phyloP scores from a whole-genome alignment of 2,888 invertebrate species.

The Harmothoe impar region DNA sequence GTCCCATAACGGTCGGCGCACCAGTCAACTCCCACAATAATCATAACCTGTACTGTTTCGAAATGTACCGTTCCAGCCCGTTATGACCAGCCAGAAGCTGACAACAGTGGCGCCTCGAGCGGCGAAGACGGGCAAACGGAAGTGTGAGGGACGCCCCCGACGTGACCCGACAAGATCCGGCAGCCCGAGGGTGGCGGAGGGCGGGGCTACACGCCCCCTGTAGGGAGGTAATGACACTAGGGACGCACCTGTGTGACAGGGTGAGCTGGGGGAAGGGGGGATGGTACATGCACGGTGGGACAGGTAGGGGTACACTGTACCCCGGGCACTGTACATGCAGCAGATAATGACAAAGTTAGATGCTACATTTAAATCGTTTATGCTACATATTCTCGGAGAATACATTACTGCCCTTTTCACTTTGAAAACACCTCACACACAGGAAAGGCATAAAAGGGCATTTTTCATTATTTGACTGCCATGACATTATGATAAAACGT shows the following conservation, averaged over 20 bases:
- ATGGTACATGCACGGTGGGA: not conserved
- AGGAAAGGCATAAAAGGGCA: too few relatives aligned
- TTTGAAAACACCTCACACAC: too few relatives aligned
- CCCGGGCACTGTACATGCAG: too few relatives aligned
- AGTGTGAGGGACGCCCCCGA: slow-evolving; percentile 51
- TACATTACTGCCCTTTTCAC: too few relatives aligned
- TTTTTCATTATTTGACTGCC: too few relatives aligned
- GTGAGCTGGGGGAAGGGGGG: not conserved
- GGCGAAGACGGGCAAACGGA: slow-evolving; percentile 40
- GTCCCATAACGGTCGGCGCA: not conserved
- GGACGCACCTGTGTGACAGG: slow-evolving; percentile 16
- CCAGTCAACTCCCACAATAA: not conserved
- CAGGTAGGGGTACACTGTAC: not conserved
- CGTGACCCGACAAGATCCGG: slow-evolving; percentile 47
- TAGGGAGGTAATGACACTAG: not conserved
- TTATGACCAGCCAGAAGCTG: not conserved
- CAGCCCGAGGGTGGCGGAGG: slow-evolving; percentile 2
- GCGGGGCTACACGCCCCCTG: not conserved
- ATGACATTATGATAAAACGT: too few relatives aligned
- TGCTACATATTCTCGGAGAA: too few relatives aligned
- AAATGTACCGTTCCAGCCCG: slow-evolving; percentile 15
- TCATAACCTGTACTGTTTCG: not conserved
- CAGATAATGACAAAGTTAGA: too few relatives aligned
- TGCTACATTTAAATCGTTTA: too few relatives aligned
- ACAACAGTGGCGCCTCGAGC: not conserved